Conservation (phyloP, 2,797 vertebrate species). For the Acipenser transmontanus region DNA sequence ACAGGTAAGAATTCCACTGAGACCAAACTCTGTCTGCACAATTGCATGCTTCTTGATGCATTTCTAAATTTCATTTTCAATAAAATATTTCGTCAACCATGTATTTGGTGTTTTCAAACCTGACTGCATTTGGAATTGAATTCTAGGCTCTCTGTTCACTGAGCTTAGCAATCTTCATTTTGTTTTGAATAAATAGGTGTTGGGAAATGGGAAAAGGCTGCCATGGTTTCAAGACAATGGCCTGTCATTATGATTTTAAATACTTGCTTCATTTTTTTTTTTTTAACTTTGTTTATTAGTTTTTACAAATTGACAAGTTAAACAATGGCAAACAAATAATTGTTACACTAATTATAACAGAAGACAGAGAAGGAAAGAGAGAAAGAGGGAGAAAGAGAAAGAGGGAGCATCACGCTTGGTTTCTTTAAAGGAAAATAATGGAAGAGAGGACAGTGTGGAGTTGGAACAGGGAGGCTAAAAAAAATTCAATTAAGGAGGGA, state of each 20-base stretch:
- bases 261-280: conserved; percentile 27
- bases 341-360: too few species aligned
- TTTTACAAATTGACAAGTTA: too few species aligned
- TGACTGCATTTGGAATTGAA: conserved; percentile 1
- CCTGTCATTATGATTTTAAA: conserved; percentile 40
- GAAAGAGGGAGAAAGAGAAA: too few species aligned
- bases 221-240: conserved; percentile 26
- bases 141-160: conserved; percentile 14
- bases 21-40: not conserved
- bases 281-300: too few species aligned
- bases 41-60: not conserved
- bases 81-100: conserved; percentile 5
- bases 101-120: conserved; percentile 15
- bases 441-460: too few species aligned
- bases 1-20: not conserved
- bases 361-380: too few species aligned
- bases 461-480: too few species aligned
- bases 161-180: conserved; percentile 24
- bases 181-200: conserved; percentile 35
- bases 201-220: conserved; percentile 22
- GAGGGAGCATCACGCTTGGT: too few species aligned
- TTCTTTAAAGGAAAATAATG: too few species aligned
- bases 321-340: too few species aligned
- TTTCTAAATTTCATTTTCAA: not conserved
- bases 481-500: too few species aligned